A percentile compares a stretch with the other conserved stretches of the same genome.
phyloP scores from a whole-genome alignment of 1,140 invertebrate species.

The Oryctes rhinoceros region DNA sequence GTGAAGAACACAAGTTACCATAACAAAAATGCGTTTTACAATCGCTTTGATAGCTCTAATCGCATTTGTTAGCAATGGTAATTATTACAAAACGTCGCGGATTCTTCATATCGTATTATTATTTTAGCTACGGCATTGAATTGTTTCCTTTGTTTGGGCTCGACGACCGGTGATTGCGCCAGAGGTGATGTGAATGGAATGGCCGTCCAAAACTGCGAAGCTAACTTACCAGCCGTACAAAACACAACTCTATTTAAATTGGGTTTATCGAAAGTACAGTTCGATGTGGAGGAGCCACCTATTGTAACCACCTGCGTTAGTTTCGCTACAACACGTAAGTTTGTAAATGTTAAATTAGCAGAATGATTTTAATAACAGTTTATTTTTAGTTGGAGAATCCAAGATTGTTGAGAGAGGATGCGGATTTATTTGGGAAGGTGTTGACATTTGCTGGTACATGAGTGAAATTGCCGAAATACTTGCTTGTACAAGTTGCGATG shows the following conservation, averaged over 20 bases:
- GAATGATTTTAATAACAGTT: not conserved
- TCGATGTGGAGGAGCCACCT: not conserved
- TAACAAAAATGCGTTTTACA: not conserved
- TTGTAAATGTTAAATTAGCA: not conserved
- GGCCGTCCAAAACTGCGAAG: not conserved
- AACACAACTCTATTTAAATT: not conserved
- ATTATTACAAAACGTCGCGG: too few species aligned
- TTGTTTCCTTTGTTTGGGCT: not conserved
- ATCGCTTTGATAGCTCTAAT: not conserved
- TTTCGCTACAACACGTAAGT: not conserved
- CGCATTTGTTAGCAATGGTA: not conserved
- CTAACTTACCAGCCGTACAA: not conserved
- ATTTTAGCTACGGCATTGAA: not conserved
- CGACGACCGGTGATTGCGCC: not conserved
- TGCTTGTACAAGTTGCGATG: not conserved
- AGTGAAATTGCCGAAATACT: not conserved
- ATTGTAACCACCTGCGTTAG: not conserved
- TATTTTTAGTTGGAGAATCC: not conserved
- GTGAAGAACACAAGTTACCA: not conserved
- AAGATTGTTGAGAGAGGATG: not conserved
- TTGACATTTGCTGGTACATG: conserved; percentile 26
- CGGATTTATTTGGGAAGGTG: conserved; percentile 25
- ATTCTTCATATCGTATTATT: not conserved
- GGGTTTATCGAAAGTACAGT: not conserved
- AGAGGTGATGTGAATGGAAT: not conserved